A percentile compares a stretch with the other conserved stretches of the same genome.
These are phyloP conservation scores for Forbesichthys agassizii DNA, from an alignment of 2,113 vertebrate genomes.

Conservation along the genomic window DNA sequence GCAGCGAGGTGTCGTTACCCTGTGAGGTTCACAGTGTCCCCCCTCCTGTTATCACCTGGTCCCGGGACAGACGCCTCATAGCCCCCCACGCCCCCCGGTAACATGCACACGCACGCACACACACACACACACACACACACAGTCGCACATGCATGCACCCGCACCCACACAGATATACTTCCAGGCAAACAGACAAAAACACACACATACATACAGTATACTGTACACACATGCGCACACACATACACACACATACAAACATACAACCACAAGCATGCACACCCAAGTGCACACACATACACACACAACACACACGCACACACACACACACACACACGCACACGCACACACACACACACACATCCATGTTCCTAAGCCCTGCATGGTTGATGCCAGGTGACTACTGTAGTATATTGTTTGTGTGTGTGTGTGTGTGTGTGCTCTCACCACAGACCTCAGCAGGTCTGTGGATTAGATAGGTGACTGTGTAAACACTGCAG, in stretches of 20 bases:
- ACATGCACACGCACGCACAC: not conserved
- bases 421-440: conserved; percentile 5
- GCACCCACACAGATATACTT: not conserved
- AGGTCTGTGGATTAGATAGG: conserved; percentile 56
- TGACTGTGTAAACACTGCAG: conserved; percentile 45
- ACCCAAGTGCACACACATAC: not conserved
- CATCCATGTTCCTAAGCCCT: not conserved
- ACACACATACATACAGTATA: not conserved
- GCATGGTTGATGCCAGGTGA: not conserved
- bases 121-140: not conserved
- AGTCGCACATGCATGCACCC: not conserved
- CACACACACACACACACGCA: not conserved
- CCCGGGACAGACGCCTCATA: conserved; percentile 89
- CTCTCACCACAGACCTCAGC: conserved; percentile 18
- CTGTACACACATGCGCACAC: not conserved
- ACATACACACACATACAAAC: not conserved
- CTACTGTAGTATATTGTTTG: not conserved
- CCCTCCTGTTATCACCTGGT: conserved; percentile 90
- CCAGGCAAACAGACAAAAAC: not conserved
- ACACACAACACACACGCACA: conserved; percentile 83
- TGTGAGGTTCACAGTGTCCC: conserved; percentile 92
- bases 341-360: not conserved
- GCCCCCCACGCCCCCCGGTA: conserved; percentile 94
- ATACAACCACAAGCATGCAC: not conserved
- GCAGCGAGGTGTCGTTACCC: conserved; percentile 85